Conservation (phyloP, 2,888 invertebrate genomes). For the Euclidia mi region DNA sequence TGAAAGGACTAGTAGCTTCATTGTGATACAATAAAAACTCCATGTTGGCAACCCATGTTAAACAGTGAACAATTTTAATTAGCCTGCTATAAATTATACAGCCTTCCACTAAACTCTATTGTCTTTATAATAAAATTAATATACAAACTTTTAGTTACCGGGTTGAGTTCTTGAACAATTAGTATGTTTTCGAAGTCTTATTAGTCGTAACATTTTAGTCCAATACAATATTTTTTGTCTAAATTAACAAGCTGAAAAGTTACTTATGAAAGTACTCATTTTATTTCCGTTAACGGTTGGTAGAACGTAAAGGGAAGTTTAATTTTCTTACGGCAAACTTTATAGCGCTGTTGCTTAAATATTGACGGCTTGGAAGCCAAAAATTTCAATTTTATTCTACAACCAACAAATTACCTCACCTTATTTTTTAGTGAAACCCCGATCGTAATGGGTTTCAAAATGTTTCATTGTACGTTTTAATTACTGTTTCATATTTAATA, state of each 20-base stretch:
- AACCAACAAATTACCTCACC: constrained; percentile 35
- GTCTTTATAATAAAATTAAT: no score
- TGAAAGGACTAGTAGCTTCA: no score
- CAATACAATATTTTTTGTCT: constrained; percentile 43
- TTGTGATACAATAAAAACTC: no score
- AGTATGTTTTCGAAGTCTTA: constrained; percentile 18
- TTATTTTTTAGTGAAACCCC: constrained; percentile 43
- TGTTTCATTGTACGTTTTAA: constrained; percentile 18
- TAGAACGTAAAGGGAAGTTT: constrained; percentile 56
- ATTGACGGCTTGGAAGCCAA: constrained; percentile 58
- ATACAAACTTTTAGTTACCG: no score
- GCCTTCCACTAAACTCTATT: no score
- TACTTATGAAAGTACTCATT: constrained; percentile 58
- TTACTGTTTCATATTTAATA: constrained; percentile 28
- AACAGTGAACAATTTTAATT: no score
- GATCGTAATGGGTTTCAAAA: constrained; percentile 37
- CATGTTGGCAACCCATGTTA: no score
- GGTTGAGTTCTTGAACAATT: neutral
- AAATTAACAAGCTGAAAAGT: constrained; percentile 55
- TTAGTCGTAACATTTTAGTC: constrained; percentile 33
- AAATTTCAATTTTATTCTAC: constrained; percentile 58
- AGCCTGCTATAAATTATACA: no score
- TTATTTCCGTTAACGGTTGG: constrained; percentile 58
- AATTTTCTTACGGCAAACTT: constrained; percentile 63
- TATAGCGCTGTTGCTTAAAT: constrained; percentile 51